These are phyloP conservation scores for Lepus timidus DNA, from an alignment of 2,113 vertebrate species.

Conservation along the genomic window DNA sequence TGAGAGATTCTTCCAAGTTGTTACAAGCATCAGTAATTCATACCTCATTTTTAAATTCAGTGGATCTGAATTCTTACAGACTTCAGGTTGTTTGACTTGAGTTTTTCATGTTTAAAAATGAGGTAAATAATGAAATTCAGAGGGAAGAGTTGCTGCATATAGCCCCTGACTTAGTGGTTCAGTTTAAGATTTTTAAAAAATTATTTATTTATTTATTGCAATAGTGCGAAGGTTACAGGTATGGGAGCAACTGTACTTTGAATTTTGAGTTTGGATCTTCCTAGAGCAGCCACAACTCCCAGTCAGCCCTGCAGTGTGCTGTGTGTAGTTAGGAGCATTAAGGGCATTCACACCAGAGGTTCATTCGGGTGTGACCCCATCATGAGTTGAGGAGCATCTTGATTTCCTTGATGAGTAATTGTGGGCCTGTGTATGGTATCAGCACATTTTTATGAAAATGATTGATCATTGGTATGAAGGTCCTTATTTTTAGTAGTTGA, in stretches of 20 bases:
- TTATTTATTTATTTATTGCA: too few species aligned
- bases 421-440: background rate
- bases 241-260: background rate
- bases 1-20: background rate
- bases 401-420: background rate
- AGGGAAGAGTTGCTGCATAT: background rate
- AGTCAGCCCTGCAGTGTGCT: background rate
- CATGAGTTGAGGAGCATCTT: background rate
- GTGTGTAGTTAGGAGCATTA: background rate
- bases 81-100: constrained; percentile 10
- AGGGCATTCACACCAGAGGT: background rate
- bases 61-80: background rate
- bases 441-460: background rate
- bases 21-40: background rate
- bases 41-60: background rate
- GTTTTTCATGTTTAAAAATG: constrained; percentile 47
- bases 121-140: background rate
- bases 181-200: background rate
- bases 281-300: background rate
- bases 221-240: too few species aligned
- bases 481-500: background rate
- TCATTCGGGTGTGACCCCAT: background rate
- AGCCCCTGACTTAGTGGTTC: background rate
- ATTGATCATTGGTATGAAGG: background rate
- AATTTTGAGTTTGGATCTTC: background rate